A percentile compares a stretch with the other conserved stretches of the same genome.
Evolutionary conservation across 2,113 vertebrate species (phyloP).

Genomic region (Carlito syrichta): DNA sequence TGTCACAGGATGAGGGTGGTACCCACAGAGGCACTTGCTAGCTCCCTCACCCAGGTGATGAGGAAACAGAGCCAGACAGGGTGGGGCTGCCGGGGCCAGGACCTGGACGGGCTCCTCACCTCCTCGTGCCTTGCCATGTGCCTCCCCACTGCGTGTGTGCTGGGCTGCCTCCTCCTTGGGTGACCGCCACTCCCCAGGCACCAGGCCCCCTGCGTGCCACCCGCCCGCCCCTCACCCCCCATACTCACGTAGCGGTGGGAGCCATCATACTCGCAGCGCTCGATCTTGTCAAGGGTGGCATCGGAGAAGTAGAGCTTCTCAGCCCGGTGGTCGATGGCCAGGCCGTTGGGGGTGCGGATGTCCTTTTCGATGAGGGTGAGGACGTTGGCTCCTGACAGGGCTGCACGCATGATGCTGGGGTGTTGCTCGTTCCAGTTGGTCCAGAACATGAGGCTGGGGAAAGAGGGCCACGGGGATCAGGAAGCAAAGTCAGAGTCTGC

Average conservation of each 20-base stretch:
- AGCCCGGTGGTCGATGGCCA: slow-evolving; percentile 95
- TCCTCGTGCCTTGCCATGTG: not conserved
- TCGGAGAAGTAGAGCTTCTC: slow-evolving; percentile 99
- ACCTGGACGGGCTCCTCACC: not conserved
- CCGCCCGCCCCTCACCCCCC: rapidly evolving
- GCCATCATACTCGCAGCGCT: slow-evolving; percentile 96
- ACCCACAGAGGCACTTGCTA: rapidly evolving
- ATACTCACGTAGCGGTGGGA: slow-evolving; percentile 92
- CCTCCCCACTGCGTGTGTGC: rapidly evolving
- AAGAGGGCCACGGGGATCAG: not conserved
- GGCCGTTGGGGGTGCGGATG: slow-evolving; percentile 95
- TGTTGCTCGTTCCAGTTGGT: slow-evolving; percentile 98
- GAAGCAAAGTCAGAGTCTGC: not conserved
- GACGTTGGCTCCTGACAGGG: slow-evolving; percentile 93
- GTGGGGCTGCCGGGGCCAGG: not conserved
- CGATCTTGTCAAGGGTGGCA: slow-evolving; percentile 96
- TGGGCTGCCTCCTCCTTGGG: not conserved
- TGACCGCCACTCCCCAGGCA: rapidly evolving
- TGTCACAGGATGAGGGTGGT: not conserved
- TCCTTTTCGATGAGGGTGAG: slow-evolving; percentile 94
- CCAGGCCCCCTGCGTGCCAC: not conserved
- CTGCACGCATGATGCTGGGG: slow-evolving; percentile 97
- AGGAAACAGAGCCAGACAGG: not conserved
- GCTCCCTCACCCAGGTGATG: rapidly evolving
- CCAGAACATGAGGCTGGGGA: slow-evolving; percentile 96